A percentile compares a stretch with the other conserved stretches of the same genome.
phyloP scores from a whole-genome alignment of 2,888 invertebrate genomes.

The Lasioglossum pauxillum region DNA sequence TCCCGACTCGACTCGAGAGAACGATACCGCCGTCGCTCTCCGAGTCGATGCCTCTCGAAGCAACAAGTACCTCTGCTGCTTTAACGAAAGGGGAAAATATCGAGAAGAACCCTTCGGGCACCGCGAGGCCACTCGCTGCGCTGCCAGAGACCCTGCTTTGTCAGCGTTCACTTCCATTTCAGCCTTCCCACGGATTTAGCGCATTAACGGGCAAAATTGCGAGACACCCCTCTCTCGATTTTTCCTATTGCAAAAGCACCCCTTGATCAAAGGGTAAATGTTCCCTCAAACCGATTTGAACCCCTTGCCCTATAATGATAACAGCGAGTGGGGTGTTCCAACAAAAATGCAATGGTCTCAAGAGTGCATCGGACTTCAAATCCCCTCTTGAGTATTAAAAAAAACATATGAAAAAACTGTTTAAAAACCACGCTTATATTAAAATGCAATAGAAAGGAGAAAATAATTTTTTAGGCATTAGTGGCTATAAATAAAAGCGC shows the following conservation, averaged over 20 bases:
- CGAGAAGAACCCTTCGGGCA: background rate
- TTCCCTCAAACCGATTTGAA: too few relatives aligned
- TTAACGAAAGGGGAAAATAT: constrained; percentile 18
- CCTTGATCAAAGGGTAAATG: too few relatives aligned
- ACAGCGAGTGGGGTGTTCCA: too few relatives aligned
- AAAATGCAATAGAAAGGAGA: too few relatives aligned
- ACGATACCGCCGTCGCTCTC: constrained; percentile 15
- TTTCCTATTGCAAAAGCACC: too few relatives aligned
- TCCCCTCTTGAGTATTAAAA: background rate
- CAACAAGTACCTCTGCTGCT: constrained; percentile 50
- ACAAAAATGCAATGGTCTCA: too few relatives aligned
- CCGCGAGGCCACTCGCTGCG: background rate
- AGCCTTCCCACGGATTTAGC: background rate
- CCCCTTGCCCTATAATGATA: too few relatives aligned
- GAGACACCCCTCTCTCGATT: too few relatives aligned
- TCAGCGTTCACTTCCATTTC: background rate
- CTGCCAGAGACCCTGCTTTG: background rate
- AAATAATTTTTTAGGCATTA: too few relatives aligned
- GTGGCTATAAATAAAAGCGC: too few relatives aligned
- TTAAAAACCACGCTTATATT: too few relatives aligned
- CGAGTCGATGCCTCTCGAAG: constrained; percentile 44
- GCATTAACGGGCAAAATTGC: background rate
- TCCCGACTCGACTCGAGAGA: background rate
- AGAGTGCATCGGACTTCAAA: background rate
- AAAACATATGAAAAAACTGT: too few relatives aligned